Base-by-base conservation (phyloP, 2,797 vertebrate genomes). In the Perdix hodgsoniae region DNA sequence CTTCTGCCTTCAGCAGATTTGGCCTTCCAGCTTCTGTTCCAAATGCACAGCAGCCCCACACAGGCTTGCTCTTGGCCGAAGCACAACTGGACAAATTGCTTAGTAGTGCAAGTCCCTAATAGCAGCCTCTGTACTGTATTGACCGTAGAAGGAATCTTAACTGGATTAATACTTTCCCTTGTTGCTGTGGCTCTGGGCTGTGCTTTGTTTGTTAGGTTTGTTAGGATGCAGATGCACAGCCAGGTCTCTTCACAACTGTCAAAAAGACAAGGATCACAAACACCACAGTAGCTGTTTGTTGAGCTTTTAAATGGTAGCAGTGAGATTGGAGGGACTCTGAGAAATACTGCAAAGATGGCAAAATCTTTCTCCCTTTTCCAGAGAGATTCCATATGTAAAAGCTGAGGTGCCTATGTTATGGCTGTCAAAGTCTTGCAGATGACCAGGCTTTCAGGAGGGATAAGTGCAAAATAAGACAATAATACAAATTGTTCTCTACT, bases 91-190 rank as follows among this genome's bases (percentile, higher is more conserved):
- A 35, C 29, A 24, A 35, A 29, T 11, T 56, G 39, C 66, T 70
- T 23, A 6, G 5, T 10, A 0, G 15, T 15, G 29, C 35, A 2
- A 1, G 2, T 33, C 54, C 78, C 22, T n/a, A 5, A 19, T 0
- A 49, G 56, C 33, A n/a, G 40, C 0, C 11, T 71, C 21, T 9
- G 26, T 3, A 7, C 18, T n/a, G 3, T 6, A 16, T 3, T 35
- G 69, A 10, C 44, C 35, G 9, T 5, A 11, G 76, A 40, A 64
- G 33, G 10, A 22, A 10, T 35, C 61, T 54, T 11, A 22, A 24
- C 8, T 6, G n/a, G 16, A 31, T 40, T 11, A n/a, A 24, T 44
- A 33, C 18, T 8, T 81, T 66, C 56, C 7, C 29, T 15, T 37
- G 9, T 14, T n/a, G 27, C n/a, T 39, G 31, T 45, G 72, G 52